A percentile compares a stretch with the other conserved stretches of the same genome.
phyloP scores from a whole-genome alignment of 2,113 vertebrate species.

The Protomyctophum bolini region DNA sequence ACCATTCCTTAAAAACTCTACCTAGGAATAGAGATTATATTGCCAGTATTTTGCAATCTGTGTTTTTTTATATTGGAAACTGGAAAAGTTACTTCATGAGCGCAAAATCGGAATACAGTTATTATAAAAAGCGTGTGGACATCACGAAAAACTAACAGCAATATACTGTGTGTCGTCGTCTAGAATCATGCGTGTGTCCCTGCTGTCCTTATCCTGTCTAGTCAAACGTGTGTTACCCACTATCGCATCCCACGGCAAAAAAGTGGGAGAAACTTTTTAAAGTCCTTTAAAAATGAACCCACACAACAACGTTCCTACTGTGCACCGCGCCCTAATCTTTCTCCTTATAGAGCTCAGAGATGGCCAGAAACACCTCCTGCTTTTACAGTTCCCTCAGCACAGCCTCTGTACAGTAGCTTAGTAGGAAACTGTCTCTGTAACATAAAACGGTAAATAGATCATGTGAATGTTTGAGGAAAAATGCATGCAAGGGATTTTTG shows the following conservation, averaged over 20 bases:
- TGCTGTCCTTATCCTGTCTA: constrained; percentile 12
- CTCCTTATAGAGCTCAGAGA: constrained; percentile 35
- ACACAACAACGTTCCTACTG: too few species aligned
- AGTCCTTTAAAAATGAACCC: background rate
- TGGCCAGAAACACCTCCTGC: constrained; percentile 55
- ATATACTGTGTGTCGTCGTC: constrained; percentile 60
- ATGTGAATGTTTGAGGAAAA: constrained; percentile 62
- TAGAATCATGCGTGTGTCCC: constrained; percentile 41
- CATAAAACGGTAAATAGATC: constrained; percentile 64
- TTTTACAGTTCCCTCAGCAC: constrained; percentile 67
- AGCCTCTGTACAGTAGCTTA: constrained; percentile 66
- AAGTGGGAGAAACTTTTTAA: constrained; percentile 9
- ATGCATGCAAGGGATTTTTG: constrained; percentile 64
- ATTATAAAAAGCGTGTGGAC: constrained; percentile 65
- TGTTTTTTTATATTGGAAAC: constrained; percentile 58
- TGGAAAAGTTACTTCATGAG: constrained; percentile 12
- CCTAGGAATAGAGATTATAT: constrained; percentile 51
- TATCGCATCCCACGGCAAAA: background rate
- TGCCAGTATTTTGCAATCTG: constrained; percentile 63
- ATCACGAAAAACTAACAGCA: constrained; percentile 70
- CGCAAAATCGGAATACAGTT: constrained; percentile 25
- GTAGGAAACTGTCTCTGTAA: constrained; percentile 63
- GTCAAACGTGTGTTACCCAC: constrained; percentile 1
- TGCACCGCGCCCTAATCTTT: background rate
- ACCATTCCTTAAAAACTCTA: constrained; percentile 41